Evolutionary conservation across 2,113 vertebrate species (phyloP).

Genomic region (Triplophysa tibetana): DNA sequence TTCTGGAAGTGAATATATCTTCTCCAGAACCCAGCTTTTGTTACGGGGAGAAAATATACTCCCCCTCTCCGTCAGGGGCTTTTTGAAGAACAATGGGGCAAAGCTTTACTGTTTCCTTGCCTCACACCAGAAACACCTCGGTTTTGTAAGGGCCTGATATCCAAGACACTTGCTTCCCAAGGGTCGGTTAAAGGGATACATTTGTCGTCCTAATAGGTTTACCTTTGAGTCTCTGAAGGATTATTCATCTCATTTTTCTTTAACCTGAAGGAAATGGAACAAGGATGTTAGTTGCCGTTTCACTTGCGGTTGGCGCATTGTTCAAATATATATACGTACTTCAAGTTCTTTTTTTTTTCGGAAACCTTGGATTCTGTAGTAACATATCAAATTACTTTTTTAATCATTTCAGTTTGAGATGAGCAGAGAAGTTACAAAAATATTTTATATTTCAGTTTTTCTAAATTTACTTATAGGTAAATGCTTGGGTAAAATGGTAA

Average conservation of each 20-base stretch:
- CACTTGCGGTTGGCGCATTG: conserved; percentile 29
- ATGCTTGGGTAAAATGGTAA: too few species aligned
- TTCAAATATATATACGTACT: neutral
- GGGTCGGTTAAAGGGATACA: conserved; percentile 63
- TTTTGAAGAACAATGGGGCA: conserved; percentile 64
- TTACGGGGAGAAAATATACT: conserved; percentile 61
- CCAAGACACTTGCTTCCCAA: conserved; percentile 60
- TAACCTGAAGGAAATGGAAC: conserved; percentile 51
- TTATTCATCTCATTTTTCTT: conserved; percentile 53
- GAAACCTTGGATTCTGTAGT: too few species aligned
- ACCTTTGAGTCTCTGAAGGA: conserved; percentile 65
- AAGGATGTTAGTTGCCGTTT: conserved; percentile 54
- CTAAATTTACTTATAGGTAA: too few species aligned
- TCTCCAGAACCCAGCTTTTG: conserved; percentile 67
- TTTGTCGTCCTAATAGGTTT: conserved; percentile 73
- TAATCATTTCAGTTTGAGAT: too few species aligned
- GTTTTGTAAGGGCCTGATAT: conserved; percentile 69
- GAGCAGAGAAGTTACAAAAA: too few species aligned
- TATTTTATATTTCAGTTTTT: too few species aligned
- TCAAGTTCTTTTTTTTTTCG: neutral
- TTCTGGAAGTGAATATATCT: conserved; percentile 54
- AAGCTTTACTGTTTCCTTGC: conserved; percentile 62
- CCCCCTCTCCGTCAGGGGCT: conserved; percentile 59
- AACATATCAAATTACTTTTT: too few species aligned
- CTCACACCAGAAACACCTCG: conserved; percentile 63